Evolutionary conservation across 2,113 vertebrate species (phyloP), one percentile per base, ranked within the genome.

Genomic region (Periophthalmodon schlosseri): DNA sequence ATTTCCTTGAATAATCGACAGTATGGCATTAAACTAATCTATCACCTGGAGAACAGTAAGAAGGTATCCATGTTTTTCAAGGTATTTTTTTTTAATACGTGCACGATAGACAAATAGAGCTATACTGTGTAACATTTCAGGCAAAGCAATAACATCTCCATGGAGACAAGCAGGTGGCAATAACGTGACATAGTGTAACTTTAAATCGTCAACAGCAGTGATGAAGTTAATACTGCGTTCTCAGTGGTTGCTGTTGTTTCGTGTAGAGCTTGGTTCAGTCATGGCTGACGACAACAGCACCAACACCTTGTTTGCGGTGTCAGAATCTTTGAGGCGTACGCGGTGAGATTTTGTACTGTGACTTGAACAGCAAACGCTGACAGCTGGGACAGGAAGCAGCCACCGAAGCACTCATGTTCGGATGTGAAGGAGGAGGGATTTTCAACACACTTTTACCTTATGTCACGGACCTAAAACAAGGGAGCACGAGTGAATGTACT

Each of bases 331-430:
- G 6, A 28, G 71, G 49, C 67, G 64, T 56, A 47, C 44, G 71
- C 70, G 33, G 39, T 46, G 16, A 76, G 68, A 60, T 73, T 60
- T 61, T 74, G 54, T 49, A 47, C 14, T 15, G 13, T 75, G 75
- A 64, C 63, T 11, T 68, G 70, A 12, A 34, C 58, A 68, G 68
- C 71, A 75, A 54, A 73, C 49, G 70, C 49, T 56, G 77, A 84
- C 81, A 84, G 81, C 81, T 79, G 85, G 79, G 64, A 36, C n/a
- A 56, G 39, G 39, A 44, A 44, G 39, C 39, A 44, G 39, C 39
- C 39, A 44, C 39, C 8, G 8, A 34, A 54, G 74, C 15, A 9
- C 39, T 3, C 10, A 5, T 71, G 68, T 74, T 47, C 14, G 46
- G 60, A 64, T 34, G 61, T 69, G 68, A 74, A 4, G 49, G 49